phyloP scores from a whole-genome alignment of 2,888 invertebrate species.

The Xylophagus ater region DNA sequence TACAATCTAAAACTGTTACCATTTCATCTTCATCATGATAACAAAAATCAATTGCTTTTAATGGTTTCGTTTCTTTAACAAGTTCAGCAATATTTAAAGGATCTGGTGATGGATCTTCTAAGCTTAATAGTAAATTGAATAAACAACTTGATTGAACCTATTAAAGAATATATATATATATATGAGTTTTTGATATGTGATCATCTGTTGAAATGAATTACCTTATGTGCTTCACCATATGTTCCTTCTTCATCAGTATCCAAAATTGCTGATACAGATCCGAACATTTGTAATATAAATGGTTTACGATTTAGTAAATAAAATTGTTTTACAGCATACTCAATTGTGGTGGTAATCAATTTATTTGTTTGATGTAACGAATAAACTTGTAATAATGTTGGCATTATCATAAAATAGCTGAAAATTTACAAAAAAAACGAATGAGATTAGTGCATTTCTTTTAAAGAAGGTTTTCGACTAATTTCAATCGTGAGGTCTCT shows the following conservation, averaged over 20 bases:
- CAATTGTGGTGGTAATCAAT: conserved; percentile 87
- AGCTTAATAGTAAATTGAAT: conserved; percentile 79
- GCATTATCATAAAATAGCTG: conserved; percentile 93
- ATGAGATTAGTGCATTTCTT: too few relatives aligned
- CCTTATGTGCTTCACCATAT: conserved; percentile 87
- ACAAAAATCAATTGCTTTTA: conserved; percentile 95
- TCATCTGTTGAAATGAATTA: conserved; percentile 36
- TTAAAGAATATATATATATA: conserved; percentile 7
- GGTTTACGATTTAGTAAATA: conserved; percentile 96
- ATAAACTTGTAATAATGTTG: conserved; percentile 90
- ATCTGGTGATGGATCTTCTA: conserved; percentile 91
- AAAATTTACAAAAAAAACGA: too few relatives aligned
- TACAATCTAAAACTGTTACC: conserved; percentile 92
- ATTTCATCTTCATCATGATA: conserved; percentile 97
- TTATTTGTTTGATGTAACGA: conserved; percentile 96
- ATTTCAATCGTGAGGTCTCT: too few relatives aligned
- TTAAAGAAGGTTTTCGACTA: too few relatives aligned
- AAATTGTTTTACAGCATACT: conserved; percentile 97
- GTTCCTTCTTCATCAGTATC: conserved; percentile 82
- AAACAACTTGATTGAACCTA: conserved; percentile 82
- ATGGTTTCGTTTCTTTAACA: conserved; percentile 81
- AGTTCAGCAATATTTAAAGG: conserved; percentile 85
- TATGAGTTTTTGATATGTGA: too few relatives aligned
- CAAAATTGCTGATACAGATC: conserved; percentile 90
- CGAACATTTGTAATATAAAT: conserved; percentile 98